phyloP scores from a whole-genome alignment of 2,797 vertebrate genomes.

The Megaceryle alcyon region DNA sequence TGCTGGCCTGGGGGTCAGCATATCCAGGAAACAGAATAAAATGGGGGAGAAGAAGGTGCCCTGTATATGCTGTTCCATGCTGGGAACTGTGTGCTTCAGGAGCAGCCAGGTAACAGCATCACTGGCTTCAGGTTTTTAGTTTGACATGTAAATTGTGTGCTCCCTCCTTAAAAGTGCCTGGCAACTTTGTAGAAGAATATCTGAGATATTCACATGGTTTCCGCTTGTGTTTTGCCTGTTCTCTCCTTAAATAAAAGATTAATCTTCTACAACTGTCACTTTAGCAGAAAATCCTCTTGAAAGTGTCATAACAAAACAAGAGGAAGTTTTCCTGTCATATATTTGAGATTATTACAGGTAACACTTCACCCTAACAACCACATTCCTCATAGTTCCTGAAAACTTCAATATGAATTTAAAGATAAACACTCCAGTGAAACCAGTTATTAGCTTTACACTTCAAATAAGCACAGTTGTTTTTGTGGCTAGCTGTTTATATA shows the following conservation, averaged over 20 bases:
- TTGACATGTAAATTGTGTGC: fast-evolving
- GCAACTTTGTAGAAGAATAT: background rate
- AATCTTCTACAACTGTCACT: background rate
- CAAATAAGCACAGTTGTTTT: background rate
- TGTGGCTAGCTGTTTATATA: background rate
- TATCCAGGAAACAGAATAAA: background rate
- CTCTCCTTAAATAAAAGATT: background rate
- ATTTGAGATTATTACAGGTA: background rate
- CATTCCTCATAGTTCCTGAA: background rate
- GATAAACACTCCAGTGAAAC: background rate
- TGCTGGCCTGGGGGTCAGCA: background rate
- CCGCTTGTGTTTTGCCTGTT: background rate
- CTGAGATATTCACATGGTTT: background rate
- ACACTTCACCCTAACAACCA: background rate
- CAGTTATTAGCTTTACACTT: background rate
- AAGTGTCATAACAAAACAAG: background rate
- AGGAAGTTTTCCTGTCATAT: background rate
- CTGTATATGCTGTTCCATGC: fast-evolving
- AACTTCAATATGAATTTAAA: background rate
- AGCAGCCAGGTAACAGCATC: background rate
- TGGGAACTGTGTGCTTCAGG: background rate
- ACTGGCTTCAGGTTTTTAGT: background rate
- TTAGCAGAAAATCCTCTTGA: background rate
- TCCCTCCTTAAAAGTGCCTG: background rate
- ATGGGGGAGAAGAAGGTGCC: background rate